phyloP scores from a whole-genome alignment of 2,113 vertebrate genomes.

The Vidua chalybeata region DNA sequence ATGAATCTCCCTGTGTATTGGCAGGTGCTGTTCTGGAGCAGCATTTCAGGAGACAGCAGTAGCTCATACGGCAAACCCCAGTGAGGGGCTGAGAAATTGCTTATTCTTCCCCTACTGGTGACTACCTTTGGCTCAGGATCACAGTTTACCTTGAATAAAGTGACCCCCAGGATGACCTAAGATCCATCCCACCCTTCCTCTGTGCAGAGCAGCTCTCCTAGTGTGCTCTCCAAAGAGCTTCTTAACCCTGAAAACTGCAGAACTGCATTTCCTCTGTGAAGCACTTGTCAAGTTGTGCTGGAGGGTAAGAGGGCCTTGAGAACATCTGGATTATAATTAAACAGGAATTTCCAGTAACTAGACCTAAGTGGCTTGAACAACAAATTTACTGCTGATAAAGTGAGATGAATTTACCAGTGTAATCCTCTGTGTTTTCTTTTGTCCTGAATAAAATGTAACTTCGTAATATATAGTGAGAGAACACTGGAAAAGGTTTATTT shows the following conservation, averaged over 20 bases:
- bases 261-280: neutral
- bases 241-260: neutral
- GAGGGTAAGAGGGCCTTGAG: neutral
- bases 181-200: rapidly evolving
- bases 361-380: slow-evolving; percentile 17
- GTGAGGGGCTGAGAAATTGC: neutral
- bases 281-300: neutral
- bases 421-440: neutral
- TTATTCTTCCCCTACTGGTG: neutral
- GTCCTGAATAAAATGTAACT: neutral
- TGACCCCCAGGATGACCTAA: rapidly evolving
- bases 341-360: slow-evolving; percentile 16
- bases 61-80: neutral
- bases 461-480: neutral
- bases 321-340: slow-evolving; percentile 20
- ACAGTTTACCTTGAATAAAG: neutral
- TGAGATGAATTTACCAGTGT: neutral
- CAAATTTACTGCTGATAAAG: slow-evolving; percentile 35
- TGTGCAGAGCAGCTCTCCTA: rapidly evolving
- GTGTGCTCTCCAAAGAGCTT: neutral
- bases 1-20: rapidly evolving
- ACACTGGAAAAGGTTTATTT: neutral
- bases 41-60: neutral
- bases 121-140: neutral
- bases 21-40: neutral